Base-by-base conservation (phyloP, 2,888 invertebrate species). In the Geotrupes spiniger region DNA sequence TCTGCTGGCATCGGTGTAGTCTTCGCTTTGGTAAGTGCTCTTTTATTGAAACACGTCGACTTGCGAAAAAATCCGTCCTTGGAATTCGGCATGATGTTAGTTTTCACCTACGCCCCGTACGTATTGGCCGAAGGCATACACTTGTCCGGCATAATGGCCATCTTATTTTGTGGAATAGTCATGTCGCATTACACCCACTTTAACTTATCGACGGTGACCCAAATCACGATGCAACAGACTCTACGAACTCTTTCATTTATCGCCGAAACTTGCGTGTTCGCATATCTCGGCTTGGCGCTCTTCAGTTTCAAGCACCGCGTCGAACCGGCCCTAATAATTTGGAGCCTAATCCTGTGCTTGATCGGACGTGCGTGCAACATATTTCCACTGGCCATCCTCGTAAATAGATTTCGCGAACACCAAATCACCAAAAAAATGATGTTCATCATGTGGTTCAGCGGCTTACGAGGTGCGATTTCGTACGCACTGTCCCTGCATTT, bases 141-240 rank as follows among this genome's bases (percentile, higher is more conserved):
- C 55, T 54, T 81, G 72, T 62, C 77, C 85, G 93, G 98, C 52
- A 99, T 99, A 50, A 99, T 99, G 98, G 97, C 99, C 4, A 99
- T 99, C 65, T 75, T 99, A 59, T 97, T 98, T 72, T 96, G 96
- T 76, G 99, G 98, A 4, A 94, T 99, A 66, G 96, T 97, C 1
- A 99, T 99, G 99, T 97, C 97, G 0, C 99, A 99, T 73, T 99
- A 99, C 72, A 98, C 98, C 9, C 99, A 99, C 78, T 93, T 92
- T 68, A 99, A 99, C 73, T 76, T 99, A 33, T 97, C 97, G 1
- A 97, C 98, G 0, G 90, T 99, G 12, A 97, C 98, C 0, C 99
- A 99, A 77, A 96, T 99, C 42, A 98, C 98, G 2, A 97, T 99
- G 89, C 97, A 98, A 71, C 97, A 98, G 74, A 98, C 97, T 1